These are phyloP conservation scores for Harpagus bidentatus DNA, from an alignment of 2,113 vertebrate genomes.

Conservation along the genomic window DNA sequence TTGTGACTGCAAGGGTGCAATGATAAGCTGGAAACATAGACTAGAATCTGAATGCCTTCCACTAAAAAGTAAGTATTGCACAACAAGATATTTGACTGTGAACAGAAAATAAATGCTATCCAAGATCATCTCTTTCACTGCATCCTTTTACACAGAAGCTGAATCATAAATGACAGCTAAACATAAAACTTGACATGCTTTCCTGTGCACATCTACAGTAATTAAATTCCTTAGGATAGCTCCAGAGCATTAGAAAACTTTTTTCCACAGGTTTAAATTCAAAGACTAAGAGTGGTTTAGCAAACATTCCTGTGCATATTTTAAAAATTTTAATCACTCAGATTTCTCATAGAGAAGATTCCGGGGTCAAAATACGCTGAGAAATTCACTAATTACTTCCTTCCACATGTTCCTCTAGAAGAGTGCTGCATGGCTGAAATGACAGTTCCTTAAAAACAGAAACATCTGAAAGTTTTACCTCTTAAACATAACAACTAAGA, in stretches of 20 bases:
- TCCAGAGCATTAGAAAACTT: not conserved
- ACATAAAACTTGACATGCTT: not conserved
- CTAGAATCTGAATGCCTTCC: not conserved
- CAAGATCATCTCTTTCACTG: not conserved
- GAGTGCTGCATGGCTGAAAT: not conserved
- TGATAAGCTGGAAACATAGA: not conserved
- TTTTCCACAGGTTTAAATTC: not conserved
- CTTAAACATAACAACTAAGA: not conserved
- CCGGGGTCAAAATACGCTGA: not conserved
- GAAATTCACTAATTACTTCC: not conserved
- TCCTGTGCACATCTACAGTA: not conserved
- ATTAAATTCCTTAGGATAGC: not conserved
- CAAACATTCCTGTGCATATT: not conserved
- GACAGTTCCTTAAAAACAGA: not conserved
- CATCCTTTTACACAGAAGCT: not conserved
- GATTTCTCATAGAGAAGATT: not conserved
- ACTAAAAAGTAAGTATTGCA: not conserved
- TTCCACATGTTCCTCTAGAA: not conserved
- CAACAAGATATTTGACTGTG: not conserved
- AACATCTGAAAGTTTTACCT: not conserved
- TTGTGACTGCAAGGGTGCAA: not conserved
- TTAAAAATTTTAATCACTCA: not conserved
- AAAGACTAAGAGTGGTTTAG: not conserved
- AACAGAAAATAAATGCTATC: not conserved
- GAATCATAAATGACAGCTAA: not conserved